Evolutionary conservation across 2,888 invertebrate genomes (phyloP), one percentile per base, ranked within the genome.

Genomic region (Hoplodrina ambigua): DNA sequence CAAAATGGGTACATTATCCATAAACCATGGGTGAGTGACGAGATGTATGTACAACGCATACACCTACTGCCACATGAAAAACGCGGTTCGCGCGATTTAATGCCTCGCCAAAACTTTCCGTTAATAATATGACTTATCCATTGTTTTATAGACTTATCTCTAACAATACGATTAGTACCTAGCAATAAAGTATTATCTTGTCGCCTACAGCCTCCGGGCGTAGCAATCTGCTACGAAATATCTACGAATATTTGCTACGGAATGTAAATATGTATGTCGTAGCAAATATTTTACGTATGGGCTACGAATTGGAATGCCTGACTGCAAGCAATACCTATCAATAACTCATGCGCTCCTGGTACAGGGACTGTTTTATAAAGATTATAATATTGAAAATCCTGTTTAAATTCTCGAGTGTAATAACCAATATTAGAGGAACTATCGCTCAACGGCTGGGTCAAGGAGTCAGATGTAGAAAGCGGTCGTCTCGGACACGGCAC

Each of bases 201-300:
- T 41, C 7, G 8, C 11, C 4, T 25, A 49, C 13, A 52, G 37
- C n/a, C 44, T 53, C 41, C 41, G 46, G n/a, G 52, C 73, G 73
- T 75, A 69, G 76, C 61, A 54, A 8, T 33, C 41, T 37, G 73
- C 69, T 74, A 74, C 73, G 61, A 57, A 11, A 15, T 20, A 46
- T 44, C 73, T 73, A 75, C 49, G 49, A 17, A 46, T 8, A 64
- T 50, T 72, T 50, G 55, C 50, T 72, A 72, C 73, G 63, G 11
- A 63, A 13, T 20, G 63, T 44, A 62, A 20, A n/a, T 41, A 41
- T 41, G 41, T 13, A 17, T 13, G 7, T 11, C 73, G 68, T 73
- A 75, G 56, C 75, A n/a, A 41, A 11, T 30, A 25, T 25, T 25
- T 2, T 25, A 11, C 37, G 37, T 4, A 15, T 11, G n/a, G n/a